Conservation (phyloP, 2,888 invertebrate genomes). For the Unio delphinus region DNA sequence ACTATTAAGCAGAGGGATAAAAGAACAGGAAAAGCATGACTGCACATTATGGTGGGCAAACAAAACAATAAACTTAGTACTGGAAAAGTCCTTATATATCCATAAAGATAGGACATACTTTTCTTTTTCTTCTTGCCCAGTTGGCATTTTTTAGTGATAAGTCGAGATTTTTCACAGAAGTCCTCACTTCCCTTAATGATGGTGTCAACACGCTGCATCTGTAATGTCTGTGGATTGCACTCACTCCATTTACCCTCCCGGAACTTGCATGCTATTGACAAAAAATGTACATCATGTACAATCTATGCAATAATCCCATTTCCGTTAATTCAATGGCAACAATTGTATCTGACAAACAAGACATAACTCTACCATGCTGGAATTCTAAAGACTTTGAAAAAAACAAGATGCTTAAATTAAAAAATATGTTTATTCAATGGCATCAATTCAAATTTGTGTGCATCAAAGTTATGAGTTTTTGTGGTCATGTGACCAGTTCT, state of each 20-base stretch:
- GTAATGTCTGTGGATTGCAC: slow-evolving; percentile 48
- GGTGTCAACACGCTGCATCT: slow-evolving; percentile 46
- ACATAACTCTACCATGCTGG: no score
- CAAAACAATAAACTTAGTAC: no score
- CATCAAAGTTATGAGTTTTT: no score
- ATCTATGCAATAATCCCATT: neutral
- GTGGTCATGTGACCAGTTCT: no score
- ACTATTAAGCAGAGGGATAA: no score
- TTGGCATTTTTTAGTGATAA: slow-evolving; percentile 51
- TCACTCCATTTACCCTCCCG: slow-evolving; percentile 53
- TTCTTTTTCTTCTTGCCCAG: slow-evolving; percentile 33
- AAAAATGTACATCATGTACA: neutral
- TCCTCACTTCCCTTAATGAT: slow-evolving; percentile 37
- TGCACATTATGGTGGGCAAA: no score
- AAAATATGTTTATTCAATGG: no score
- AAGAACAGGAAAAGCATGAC: no score
- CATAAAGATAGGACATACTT: slow-evolving; percentile 21
- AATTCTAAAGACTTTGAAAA: no score
- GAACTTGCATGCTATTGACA: slow-evolving; percentile 55
- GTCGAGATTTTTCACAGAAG: slow-evolving; percentile 44
- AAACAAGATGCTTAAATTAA: no score
- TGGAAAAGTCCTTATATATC: neutral
- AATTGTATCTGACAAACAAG: no score
- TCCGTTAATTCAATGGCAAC: neutral
- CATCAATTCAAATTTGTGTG: no score